These are phyloP conservation scores for Galleria mellonella DNA, from an alignment of 1,140 invertebrate genomes.

Conservation along the genomic window DNA sequence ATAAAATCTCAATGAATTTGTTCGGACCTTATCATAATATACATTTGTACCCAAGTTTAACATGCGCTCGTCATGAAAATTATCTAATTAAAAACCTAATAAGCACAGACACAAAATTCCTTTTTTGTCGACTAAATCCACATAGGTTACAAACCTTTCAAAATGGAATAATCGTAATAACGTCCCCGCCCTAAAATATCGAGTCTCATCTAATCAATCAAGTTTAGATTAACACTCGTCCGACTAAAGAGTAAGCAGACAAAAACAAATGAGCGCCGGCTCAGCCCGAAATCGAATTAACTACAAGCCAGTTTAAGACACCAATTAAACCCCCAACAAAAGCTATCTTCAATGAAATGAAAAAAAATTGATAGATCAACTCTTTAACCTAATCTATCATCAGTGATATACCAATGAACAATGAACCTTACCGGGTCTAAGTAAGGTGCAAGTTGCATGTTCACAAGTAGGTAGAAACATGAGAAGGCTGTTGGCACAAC, in stretches of 20 bases:
- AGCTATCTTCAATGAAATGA: slow-evolving; percentile 64
- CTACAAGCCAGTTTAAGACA: slow-evolving; percentile 61
- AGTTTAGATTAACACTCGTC: slow-evolving; percentile 60
- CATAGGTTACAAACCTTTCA: neutral
- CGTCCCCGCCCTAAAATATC: slow-evolving; percentile 29
- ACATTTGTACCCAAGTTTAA: too few relatives aligned
- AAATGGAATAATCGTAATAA: neutral
- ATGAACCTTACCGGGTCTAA: slow-evolving; percentile 10
- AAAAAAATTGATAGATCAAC: slow-evolving; percentile 72
- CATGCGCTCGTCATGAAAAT: too few relatives aligned
- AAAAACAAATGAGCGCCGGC: slow-evolving; percentile 53
- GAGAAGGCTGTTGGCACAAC: slow-evolving; percentile 70
- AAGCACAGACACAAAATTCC: too few relatives aligned
- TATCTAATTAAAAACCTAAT: too few relatives aligned
- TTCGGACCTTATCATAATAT: too few relatives aligned
- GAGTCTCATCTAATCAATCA: slow-evolving; percentile 61
- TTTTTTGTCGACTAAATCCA: neutral
- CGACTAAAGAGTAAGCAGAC: slow-evolving; percentile 35
- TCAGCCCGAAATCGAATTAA: slow-evolving; percentile 65
- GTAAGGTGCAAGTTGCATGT: slow-evolving; percentile 17
- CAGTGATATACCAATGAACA: slow-evolving; percentile 11
- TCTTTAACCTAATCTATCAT: slow-evolving; percentile 67
- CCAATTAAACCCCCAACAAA: slow-evolving; percentile 71
- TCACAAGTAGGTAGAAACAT: slow-evolving; percentile 20
- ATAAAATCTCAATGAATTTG: too few relatives aligned